Evolutionary conservation across 2,797 vertebrate species (phyloP).

Genomic region (Aplochiton taeniatus): DNA sequence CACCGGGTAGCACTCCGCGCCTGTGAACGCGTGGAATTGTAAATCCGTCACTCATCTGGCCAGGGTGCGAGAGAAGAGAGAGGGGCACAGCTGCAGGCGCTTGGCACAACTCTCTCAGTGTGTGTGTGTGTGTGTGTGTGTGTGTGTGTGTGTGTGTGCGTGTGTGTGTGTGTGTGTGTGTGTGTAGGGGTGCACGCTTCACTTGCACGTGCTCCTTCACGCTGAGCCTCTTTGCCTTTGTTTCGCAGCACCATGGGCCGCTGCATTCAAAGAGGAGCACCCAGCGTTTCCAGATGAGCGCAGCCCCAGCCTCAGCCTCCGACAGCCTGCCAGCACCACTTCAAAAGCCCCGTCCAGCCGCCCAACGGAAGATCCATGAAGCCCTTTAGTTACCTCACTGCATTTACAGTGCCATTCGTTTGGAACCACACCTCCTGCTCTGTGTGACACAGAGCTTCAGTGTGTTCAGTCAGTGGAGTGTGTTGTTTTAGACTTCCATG

Average conservation of each 20-base stretch:
- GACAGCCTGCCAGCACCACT: no score
- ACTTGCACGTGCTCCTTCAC: not conserved
- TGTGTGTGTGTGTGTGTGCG: not conserved
- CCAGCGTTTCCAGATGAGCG: conserved; percentile 1
- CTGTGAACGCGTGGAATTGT: conserved; percentile 4
- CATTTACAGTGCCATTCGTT: no score
- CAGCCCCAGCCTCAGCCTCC: not conserved
- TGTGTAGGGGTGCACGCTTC: not conserved
- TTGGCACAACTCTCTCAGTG: conserved; percentile 32
- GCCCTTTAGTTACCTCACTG: no score
- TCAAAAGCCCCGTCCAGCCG: no score
- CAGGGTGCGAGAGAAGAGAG: conserved; percentile 37
- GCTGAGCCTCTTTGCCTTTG: not conserved
- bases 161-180: not conserved
- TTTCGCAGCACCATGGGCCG: no score
- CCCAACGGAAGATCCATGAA: no score
- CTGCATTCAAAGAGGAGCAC: not conserved
- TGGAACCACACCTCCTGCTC: no score
- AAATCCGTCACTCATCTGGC: conserved; percentile 56
- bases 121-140: conserved; percentile 1
- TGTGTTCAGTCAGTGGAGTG: not conserved
- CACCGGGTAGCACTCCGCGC: conserved; percentile 1
- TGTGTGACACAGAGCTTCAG: no score
- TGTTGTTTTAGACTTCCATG: conserved; percentile 11
- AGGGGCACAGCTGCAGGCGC: conserved; percentile 52